Base-by-base conservation (phyloP, 2,113 vertebrate species). In the Asarcornis scutulata region DNA sequence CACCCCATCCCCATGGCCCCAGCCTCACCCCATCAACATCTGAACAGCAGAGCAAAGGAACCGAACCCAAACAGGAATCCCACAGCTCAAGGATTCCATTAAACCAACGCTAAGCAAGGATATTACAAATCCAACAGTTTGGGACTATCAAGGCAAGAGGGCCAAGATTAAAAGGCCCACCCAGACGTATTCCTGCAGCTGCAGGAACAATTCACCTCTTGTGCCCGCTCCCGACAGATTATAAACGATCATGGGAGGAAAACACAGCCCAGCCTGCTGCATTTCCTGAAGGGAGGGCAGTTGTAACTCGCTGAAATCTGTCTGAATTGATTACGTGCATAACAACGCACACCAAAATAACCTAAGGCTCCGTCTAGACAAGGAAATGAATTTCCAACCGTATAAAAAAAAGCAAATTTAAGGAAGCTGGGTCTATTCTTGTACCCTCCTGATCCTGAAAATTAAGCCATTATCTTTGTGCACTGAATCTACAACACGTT, bases 361-460 rank as follows among this genome's bases (percentile, higher is more conserved):
- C 63, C 68, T 40, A 60, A 93, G 72, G 40, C 88, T 79, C 83
- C 63, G 59, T 88, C 89, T 78, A 92, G 91, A 81, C 38, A 53
- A 91, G 44, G 21, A 76, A 93, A 81, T 58, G 32, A 67, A 94
- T 79, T 91, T 86, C 46, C 86, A 96, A 93, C 17, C 72, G 53
- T 42, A 55, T 53, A 53, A n/a, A 73, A 90, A 87, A 72, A 55
- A 11, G 40, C 29, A 63, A 74, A 40, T 75, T 82, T 53, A 82
- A 92, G 77, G 55, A 89, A 76, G 53, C 56, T 83, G n/a, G 53
- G 48, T 38, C 91, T 83, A 75, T 95, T 94, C 73, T 86, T 78
- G 44, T 38, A 90, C 62, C 44, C 85, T 87, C 95, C 34, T 86
- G 83, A 95, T 95, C 86, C 87, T 93, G 91, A 97, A 95, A 94